Base-by-base conservation (phyloP, 2,113 vertebrate genomes). In the Scartelaos histophorus region DNA sequence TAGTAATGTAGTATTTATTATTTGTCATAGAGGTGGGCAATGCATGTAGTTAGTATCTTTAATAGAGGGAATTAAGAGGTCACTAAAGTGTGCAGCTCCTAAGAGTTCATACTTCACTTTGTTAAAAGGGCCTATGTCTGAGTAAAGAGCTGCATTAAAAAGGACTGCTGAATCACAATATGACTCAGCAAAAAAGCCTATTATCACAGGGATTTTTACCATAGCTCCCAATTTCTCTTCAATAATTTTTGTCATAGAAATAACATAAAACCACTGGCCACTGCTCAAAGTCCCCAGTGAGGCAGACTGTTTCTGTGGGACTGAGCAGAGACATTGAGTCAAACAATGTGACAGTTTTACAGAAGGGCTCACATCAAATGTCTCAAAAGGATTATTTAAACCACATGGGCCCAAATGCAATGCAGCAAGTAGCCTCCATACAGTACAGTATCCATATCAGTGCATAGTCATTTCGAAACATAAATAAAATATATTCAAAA, bases 291-390 rank as follows among this genome's bases (percentile, higher is more conserved):
- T 43, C 61, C 19, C 25, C 34, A 67, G 72, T 68, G 56, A 65
- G 25, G 57, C 25, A 9, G 10, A 51, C 29, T 66, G 69, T 69
- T 49, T 68, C 67, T 49, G 35, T 67, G 69, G 34, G 54, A 71
- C 71, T 53, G 45, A 0, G 68, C 62, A 60, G 22, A 61, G 62
- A 60, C 51, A 9, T 56, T 35, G 35, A 57, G 15, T 79, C 67
- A 34, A 17, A 51, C 49, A 58, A 56, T 7, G 47, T 71, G 78
- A 12, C 67, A 46, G 72, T 67, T 66, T 56, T 53, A 74, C 53
- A 46, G 13, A 6, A 15, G 0, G 22, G 24, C 51, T 3, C 62
- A 38, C 34, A 62, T 67, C 24, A 54, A 67, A 74, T 58, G 67
- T 21, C 46, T 54, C 53, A 22, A 13, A 3, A 34, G 53, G 43